Conservation (phyloP, 2,113 vertebrate species). For the Anhinga rufa region DNA sequence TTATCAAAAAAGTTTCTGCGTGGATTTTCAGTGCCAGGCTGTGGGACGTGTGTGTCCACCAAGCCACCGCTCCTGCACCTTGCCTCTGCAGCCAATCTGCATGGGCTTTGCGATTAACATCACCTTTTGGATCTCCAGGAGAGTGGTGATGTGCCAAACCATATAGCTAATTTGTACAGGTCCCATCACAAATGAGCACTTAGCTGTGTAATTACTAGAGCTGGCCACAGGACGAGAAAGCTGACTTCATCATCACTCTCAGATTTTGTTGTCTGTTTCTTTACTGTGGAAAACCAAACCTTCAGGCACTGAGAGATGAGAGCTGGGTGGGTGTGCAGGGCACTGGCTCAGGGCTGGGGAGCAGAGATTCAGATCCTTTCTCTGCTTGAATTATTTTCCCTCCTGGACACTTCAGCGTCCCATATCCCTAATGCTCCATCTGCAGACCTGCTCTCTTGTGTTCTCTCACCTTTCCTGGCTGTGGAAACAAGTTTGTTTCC, state of each 20-base stretch:
- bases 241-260: not conserved
- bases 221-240: not conserved
- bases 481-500: constrained; percentile 8
- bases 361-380: not conserved
- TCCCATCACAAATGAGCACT: not conserved
- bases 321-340: not conserved
- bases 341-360: not conserved
- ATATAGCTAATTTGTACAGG: not conserved
- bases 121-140: not conserved
- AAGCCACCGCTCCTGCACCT: not conserved
- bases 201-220: not conserved
- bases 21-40: not conserved
- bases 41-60: fast-evolving
- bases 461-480: constrained; percentile 26
- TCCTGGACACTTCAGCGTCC: not conserved
- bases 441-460: not conserved
- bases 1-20: fast-evolving
- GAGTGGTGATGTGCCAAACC: not conserved
- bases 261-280: not conserved
- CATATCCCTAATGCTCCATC: not conserved
- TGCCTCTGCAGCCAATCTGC: not conserved
- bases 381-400: not conserved
- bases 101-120: not conserved
- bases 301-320: not conserved
- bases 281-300: not conserved